Evolutionary conservation across 2,797 vertebrate genomes (phyloP).

Genomic region (Gallirallus australis): DNA sequence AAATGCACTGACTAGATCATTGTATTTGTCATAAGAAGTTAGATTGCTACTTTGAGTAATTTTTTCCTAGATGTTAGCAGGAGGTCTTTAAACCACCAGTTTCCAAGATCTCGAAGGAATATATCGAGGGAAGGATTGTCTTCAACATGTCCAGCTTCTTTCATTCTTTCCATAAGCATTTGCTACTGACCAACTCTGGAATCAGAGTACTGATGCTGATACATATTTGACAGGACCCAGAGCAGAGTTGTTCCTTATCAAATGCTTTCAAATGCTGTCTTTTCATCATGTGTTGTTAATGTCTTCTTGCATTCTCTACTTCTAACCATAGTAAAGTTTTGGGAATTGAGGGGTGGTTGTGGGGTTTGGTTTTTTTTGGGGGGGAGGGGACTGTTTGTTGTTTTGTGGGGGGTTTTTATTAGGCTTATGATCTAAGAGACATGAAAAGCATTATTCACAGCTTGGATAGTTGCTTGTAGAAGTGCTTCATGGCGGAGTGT

Average conservation of each 20-base stretch:
- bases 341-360: background rate
- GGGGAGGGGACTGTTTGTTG: no score
- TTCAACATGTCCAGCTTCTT: background rate
- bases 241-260: background rate
- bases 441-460: conserved; percentile 13
- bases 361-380: no score
- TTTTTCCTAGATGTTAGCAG: background rate
- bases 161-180: background rate
- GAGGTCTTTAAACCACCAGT: background rate
- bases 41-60: background rate
- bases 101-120: background rate
- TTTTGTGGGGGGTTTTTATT: no score
- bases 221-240: background rate
- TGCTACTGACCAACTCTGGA: background rate
- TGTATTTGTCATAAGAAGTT: background rate
- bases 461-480: background rate
- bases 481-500: background rate
- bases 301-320: background rate
- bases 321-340: background rate
- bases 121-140: background rate
- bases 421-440: background rate
- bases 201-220: background rate
- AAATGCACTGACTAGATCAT: background rate
- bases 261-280: background rate
- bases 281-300: background rate